Evolutionary conservation across 2,888 invertebrate species (phyloP).

Genomic region (Drosophila mercatorum): DNA sequence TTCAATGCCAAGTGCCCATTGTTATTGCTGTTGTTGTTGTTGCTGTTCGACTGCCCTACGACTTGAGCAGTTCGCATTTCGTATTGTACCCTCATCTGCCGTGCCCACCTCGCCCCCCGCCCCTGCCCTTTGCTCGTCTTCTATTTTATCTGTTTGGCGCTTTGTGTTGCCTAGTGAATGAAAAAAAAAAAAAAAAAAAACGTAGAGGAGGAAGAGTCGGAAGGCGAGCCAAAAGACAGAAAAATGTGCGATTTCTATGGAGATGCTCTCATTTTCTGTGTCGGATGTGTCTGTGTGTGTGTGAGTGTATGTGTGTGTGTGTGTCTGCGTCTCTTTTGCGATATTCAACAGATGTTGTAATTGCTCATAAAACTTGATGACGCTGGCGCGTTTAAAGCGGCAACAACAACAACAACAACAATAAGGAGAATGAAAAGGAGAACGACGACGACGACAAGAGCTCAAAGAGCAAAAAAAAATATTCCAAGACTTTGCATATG

Average conservation of each 20-base stretch:
- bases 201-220: slow-evolving; percentile 8
- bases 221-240: slow-evolving; percentile 29
- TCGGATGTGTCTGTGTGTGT: slow-evolving; percentile 4
- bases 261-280: slow-evolving; percentile 51
- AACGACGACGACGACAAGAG: slow-evolving; percentile 27
- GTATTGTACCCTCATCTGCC: slow-evolving; percentile 35
- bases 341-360: slow-evolving; percentile 82
- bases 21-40: slow-evolving; percentile 19
- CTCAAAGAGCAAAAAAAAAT: slow-evolving; percentile 59
- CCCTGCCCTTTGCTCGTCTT: slow-evolving; percentile 8
- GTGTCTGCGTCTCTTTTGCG: slow-evolving; percentile 52
- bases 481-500: slow-evolving; percentile 69
- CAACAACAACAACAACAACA: slow-evolving; percentile 30
- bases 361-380: slow-evolving; percentile 82
- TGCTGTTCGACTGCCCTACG: slow-evolving; percentile 49
- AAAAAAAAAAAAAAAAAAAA: slow-evolving; percentile 34
- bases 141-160: slow-evolving; percentile 61
- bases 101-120: neutral
- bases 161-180: slow-evolving; percentile 55
- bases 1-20: slow-evolving; percentile 73
- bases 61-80: slow-evolving; percentile 55
- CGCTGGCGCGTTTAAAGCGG: slow-evolving; percentile 68
- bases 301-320: slow-evolving; percentile 14
- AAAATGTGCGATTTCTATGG: slow-evolving; percentile 54
- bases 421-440: slow-evolving; percentile 17